These are phyloP conservation scores for Xestia rhomboidea DNA, from an alignment of 2,888 invertebrate genomes.

Conservation along the genomic window DNA sequence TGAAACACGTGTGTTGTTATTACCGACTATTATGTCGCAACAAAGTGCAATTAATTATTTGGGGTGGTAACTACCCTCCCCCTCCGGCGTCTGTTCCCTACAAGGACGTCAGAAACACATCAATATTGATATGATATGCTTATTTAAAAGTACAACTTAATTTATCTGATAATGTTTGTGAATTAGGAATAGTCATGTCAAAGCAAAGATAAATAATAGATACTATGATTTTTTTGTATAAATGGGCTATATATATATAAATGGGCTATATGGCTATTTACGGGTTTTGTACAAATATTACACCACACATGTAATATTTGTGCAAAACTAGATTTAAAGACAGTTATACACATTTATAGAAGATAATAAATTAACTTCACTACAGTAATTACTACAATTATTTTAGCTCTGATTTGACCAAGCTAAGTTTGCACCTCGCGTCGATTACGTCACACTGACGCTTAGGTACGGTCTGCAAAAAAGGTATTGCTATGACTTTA, in stretches of 20 bases:
- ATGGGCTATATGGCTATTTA: no score
- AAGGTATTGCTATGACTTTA: no score
- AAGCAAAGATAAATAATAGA: neutral
- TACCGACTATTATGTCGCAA: slow-evolving; percentile 35
- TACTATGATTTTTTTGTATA: neutral
- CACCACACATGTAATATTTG: no score
- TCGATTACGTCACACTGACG: no score
- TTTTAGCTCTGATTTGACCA: no score
- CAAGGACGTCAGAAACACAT: neutral
- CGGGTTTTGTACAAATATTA: no score
- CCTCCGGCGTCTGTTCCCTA: neutral
- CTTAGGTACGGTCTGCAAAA: no score
- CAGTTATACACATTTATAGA: neutral
- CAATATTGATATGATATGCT: neutral
- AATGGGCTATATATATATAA: no score
- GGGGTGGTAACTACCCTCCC: slow-evolving; percentile 13
- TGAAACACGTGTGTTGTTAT: slow-evolving; percentile 69
- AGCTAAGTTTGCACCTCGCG: no score
- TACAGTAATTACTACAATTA: neutral
- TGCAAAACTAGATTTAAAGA: neutral
- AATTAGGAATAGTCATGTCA: neutral
- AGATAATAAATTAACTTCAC: neutral
- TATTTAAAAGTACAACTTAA: neutral
- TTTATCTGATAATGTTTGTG: neutral
- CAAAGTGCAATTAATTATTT: slow-evolving; percentile 28